Evolutionary conservation across 2,113 vertebrate species (phyloP).

Genomic region (Sphyrna mokarran): DNA sequence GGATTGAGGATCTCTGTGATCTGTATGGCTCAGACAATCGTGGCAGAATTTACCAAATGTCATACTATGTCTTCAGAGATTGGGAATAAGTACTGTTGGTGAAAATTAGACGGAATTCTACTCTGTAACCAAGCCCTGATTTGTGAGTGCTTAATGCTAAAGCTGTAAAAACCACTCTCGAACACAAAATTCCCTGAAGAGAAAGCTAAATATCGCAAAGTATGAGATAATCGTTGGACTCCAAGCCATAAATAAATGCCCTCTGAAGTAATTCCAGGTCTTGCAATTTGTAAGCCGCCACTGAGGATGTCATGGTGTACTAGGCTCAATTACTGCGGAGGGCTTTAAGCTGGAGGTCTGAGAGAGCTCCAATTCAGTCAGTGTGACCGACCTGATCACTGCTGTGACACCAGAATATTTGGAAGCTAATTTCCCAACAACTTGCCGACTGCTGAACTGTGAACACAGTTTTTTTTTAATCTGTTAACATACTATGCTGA

Average conservation of each 20-base stretch:
- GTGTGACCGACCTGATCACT: neutral
- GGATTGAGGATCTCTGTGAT: neutral
- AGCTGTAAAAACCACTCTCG: neutral
- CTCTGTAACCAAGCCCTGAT: neutral
- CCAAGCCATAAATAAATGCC: neutral
- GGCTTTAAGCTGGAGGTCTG: neutral
- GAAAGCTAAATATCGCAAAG: neutral
- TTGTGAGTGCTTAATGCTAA: neutral
- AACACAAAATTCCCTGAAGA: neutral
- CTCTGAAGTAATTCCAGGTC: slow-evolving; percentile 1
- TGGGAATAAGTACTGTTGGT: neutral
- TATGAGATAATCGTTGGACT: slow-evolving; percentile 6
- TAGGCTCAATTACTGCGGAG: neutral
- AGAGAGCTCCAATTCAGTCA: neutral
- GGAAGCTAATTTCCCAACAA: neutral
- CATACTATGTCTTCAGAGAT: neutral
- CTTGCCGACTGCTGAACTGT: neutral
- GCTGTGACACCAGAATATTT: neutral
- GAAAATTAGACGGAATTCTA: neutral
- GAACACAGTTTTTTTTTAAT: neutral
- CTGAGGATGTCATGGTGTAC: neutral
- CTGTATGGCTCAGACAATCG: neutral
- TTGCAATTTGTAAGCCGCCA: neutral
- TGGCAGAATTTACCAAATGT: neutral
- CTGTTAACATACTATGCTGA: neutral